These are phyloP conservation scores for Rhinatrema bivittatum DNA, from an alignment of 2,797 vertebrate species.

Conservation along the genomic window DNA sequence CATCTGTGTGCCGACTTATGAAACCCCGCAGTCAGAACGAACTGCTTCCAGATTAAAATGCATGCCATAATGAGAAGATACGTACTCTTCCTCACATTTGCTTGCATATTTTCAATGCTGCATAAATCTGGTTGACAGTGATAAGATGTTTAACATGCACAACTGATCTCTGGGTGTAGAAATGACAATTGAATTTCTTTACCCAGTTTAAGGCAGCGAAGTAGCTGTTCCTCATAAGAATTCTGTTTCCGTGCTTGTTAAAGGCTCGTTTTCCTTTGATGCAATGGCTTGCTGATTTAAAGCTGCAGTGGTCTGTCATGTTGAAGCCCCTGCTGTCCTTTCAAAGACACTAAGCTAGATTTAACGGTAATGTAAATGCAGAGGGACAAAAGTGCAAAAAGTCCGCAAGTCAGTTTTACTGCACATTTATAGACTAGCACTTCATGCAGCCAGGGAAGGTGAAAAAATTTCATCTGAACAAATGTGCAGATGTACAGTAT, in stretches of 20 bases:
- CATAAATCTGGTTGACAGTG: constrained; percentile 4
- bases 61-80: constrained; percentile 5
- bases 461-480: too few relatives aligned
- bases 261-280: neutral
- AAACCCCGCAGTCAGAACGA: constrained; percentile 1
- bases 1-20: constrained; percentile 6
- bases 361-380: too few relatives aligned
- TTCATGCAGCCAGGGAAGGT: too few relatives aligned
- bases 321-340: too few relatives aligned
- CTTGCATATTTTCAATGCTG: neutral
- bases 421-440: too few relatives aligned
- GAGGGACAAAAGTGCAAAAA: too few relatives aligned
- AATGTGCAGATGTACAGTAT: too few relatives aligned
- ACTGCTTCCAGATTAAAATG: constrained; percentile 13
- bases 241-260: constrained; percentile 1
- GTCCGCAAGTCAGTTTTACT: too few relatives aligned
- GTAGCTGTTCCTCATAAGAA: too few relatives aligned
- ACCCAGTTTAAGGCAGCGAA: neutral
- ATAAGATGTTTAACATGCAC: neutral
- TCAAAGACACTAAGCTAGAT: too few relatives aligned
- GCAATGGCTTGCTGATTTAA: neutral
- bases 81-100: too few relatives aligned
- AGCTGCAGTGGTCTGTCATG: too few relatives aligned
- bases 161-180: neutral
- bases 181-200: neutral